phyloP scores from a whole-genome alignment of 2,113 vertebrate genomes.

The Eulemur rufifrons region DNA sequence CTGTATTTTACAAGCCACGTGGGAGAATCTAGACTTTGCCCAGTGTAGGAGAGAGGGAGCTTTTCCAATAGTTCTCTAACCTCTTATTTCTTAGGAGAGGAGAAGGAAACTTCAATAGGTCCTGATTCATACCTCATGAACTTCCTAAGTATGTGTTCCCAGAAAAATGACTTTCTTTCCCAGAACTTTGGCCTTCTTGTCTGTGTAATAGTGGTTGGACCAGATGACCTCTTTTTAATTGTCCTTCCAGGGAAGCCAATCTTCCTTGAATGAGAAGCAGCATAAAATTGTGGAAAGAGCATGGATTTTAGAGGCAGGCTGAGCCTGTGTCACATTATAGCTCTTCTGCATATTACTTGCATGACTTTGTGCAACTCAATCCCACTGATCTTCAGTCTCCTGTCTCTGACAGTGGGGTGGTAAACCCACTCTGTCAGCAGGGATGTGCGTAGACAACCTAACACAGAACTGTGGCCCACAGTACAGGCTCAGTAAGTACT shows the following conservation, averaged over 20 bases:
- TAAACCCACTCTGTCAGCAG: background rate
- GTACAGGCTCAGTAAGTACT: background rate
- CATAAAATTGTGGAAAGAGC: background rate
- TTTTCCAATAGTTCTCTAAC: background rate
- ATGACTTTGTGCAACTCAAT: background rate
- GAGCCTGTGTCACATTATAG: background rate
- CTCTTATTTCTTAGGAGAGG: background rate
- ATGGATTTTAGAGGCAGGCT: background rate
- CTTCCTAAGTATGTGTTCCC: background rate
- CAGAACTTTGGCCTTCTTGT: background rate
- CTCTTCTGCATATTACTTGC: background rate
- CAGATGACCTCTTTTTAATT: background rate
- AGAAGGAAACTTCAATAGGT: background rate
- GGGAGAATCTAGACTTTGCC: background rate
- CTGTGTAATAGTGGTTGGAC: background rate
- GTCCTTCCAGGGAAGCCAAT: background rate
- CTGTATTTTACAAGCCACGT: background rate
- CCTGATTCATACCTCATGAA: background rate
- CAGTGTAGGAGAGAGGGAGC: background rate
- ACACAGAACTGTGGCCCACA: background rate
- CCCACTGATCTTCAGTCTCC: background rate
- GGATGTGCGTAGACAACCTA: background rate
- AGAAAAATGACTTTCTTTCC: background rate
- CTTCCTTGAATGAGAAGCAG: background rate
- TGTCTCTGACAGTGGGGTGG: background rate